These are phyloP conservation scores for Clistopyga incitator DNA, from an alignment of 2,888 invertebrate species.

Conservation along the genomic window DNA sequence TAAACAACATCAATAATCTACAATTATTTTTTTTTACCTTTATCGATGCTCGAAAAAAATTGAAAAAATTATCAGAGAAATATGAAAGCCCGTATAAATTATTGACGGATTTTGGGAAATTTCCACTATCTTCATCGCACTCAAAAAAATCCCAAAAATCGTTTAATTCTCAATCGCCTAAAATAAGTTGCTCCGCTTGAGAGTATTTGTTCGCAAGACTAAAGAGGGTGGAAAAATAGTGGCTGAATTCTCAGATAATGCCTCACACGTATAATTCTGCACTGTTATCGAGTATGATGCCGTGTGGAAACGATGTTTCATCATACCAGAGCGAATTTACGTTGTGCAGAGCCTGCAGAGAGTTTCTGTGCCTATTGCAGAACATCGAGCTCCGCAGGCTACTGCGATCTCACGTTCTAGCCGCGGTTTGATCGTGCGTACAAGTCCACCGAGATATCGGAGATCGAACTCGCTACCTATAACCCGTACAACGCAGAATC, in stretches of 20 bases:
- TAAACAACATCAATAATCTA: too few species aligned
- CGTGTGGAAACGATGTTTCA: constrained; percentile 37
- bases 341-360: constrained; percentile 25
- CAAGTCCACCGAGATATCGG: neutral
- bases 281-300: constrained; percentile 36
- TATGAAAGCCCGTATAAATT: too few species aligned
- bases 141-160: too few species aligned
- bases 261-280: neutral
- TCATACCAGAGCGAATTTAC: constrained; percentile 50
- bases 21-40: too few species aligned
- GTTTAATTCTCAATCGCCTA: too few species aligned
- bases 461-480: constrained; percentile 17
- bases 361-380: constrained; percentile 40
- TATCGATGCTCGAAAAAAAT: too few species aligned
- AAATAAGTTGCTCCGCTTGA: too few species aligned
- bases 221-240: too few species aligned
- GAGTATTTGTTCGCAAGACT: too few species aligned
- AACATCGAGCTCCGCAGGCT: constrained; percentile 25
- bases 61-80: too few species aligned
- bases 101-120: too few species aligned
- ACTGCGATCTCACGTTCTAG: constrained; percentile 37
- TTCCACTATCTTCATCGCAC: too few species aligned
- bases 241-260: neutral
- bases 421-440: constrained; percentile 3
- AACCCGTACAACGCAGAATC: neutral